Conservation (phyloP, 2,113 vertebrate genomes). For the Sapajus apella region DNA sequence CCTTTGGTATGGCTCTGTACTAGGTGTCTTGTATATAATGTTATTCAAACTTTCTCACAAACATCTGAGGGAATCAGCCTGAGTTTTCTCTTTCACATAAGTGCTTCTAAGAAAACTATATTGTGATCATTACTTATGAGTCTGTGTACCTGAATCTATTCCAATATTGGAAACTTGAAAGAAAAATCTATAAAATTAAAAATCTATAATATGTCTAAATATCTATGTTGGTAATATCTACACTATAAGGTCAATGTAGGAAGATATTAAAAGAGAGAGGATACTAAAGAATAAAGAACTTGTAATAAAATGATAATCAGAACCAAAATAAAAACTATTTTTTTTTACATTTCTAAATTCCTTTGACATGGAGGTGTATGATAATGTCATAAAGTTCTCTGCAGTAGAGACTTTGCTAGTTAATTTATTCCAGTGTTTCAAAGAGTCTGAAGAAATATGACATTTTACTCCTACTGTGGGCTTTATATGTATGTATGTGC, state of each 20-base stretch:
- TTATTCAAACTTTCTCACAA: neutral
- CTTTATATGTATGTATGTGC: neutral
- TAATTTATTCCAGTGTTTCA: neutral
- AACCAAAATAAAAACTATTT: neutral
- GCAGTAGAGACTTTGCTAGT: neutral
- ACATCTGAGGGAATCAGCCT: neutral
- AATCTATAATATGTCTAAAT: neutral
- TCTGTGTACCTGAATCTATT: neutral
- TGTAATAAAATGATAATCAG: neutral
- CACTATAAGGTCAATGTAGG: neutral
- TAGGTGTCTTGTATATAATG: neutral
- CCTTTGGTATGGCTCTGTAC: neutral
- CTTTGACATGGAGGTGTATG: neutral
- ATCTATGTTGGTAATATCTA: neutral
- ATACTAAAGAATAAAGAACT: neutral
- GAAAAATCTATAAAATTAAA: neutral
- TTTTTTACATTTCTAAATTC: conserved; percentile 5
- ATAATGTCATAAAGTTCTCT: neutral
- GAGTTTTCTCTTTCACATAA: neutral
- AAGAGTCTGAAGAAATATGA: neutral
- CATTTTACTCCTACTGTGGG: neutral
- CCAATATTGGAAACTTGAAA: neutral
- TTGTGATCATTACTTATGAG: neutral
- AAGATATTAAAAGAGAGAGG: conserved; percentile 28
- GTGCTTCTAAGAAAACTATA: neutral